Base-by-base conservation (phyloP, 2,113 vertebrate genomes). In the Anarhynchus alexandrinus region DNA sequence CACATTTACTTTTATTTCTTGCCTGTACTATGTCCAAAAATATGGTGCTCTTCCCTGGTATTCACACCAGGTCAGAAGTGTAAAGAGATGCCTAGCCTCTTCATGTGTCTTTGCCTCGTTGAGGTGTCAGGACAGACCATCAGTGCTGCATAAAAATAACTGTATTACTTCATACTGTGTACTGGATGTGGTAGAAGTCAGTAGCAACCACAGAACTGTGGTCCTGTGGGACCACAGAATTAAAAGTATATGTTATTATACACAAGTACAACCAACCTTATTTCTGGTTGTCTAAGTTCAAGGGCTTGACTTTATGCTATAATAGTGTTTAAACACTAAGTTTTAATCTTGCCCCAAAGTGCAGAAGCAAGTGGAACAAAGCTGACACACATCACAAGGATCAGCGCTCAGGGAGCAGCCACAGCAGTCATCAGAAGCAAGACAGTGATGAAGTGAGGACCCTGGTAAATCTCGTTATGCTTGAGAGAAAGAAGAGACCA, bases 71-170 rank as follows among this genome's bases (percentile, higher is more conserved):
- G 66, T 93, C 84, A 94, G 73, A 71, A 93, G 40, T 42, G 36
- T 79, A 59, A 73, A 93, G 49, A 79, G 77, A 89, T 71, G 43
- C 42, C 65, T 86, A 2, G 57, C 67, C 30, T 88, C 55, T 20
- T 65, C 83, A 89, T 95, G n/a, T 81, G 34, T 73, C 80, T 80
- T 92, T 86, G 72, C 72, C 73, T 94, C 47, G 7, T 20, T 74
- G 59, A 59, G 34, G 29, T 76, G n/a, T 79, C 77, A n/a, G 87
- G 45, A 49, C 54, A 82, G 78, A 86, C 59, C 51, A 87, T 87
- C 52, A 54, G 66, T 52, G 38, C 67, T 65, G 80, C 58, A 83
- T 43, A 93, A 92, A 96, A 94, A 94, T 94, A 94, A 79, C 76
- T 82, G 7, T 65, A 19, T 96, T 92, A 57, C 79, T 95, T 97